Base-by-base conservation (phyloP, 2,113 vertebrate genomes). In the Ictalurus furcatus region DNA sequence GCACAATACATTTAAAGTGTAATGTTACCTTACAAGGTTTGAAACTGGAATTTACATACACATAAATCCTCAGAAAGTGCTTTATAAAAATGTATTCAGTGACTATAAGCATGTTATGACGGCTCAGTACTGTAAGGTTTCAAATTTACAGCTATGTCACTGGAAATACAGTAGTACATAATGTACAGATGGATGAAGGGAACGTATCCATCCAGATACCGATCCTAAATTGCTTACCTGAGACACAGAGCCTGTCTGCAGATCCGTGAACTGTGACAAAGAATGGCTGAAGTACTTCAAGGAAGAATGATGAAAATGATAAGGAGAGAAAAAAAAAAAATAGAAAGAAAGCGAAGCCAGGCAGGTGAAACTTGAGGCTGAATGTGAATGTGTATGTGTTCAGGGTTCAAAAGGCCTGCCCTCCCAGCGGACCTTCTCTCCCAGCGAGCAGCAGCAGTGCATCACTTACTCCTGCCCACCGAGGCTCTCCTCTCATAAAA, bases 381-480 rank as follows among this genome's bases (percentile, higher is more conserved):
- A 90, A 91, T 90, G 86, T 58, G 74, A 89, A 91, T 89, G 88
- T 59, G 76, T 87, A 91, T 90, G 56, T 85, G 63, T 74, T 83
- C 48, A n/a, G 48, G 89, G 90, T 91, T 91, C 87, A 88, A 65
- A 87, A 86, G 86, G 83, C 86, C 89, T 61, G 34, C 74, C 67
- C 44, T 90, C 89, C 92, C 94, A 92, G 92, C 90, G 91, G 93
- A 91, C 86, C 86, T 86, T 59, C 78, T 85, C 69, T 86, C 86
- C 78, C 79, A 61, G 58, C 5, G n/a, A 91, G 89, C 82, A 88
- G 79, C 56, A 84, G 76, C 73, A 59, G 89, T 59, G 87, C 87
- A 90, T 91, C 89, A 88, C 88, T 86, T 88, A 85, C 63, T 86
- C 71, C 67, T 89, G 78, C 90, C 88, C 73, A 79, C 73, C 85